Base-by-base conservation (phyloP, 2,797 vertebrate species). In the Takifugu rubripes region DNA sequence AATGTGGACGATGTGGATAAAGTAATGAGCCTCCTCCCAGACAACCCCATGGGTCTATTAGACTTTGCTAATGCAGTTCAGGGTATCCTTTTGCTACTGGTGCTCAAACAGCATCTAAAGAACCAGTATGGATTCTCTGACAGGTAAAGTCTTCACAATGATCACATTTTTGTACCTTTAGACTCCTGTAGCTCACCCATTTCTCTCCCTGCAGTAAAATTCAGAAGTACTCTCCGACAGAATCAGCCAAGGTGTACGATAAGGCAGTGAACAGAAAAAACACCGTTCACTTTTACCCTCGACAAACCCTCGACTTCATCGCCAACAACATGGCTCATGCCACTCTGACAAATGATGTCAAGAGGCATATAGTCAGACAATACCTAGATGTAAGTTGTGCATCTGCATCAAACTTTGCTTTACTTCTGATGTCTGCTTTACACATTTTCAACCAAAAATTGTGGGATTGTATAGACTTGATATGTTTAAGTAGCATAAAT, bases 61-160 rank as follows among this genome's bases (percentile, higher is more conserved):
- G 96, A 98, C 80, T 98, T 98, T 81, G 95, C 96, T 56, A 95
- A 94, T 51, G 94, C 97, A 25, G 98, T 97, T 74, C 96, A 99
- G 88, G 96, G 96, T 82, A 98, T 99, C 86, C 89, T 99, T 68
- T 77, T 99, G 72, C 92, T 99, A 61, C 71, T 99, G 68, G 96
- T 99, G 84, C 92, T 99, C 72, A 99, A 99, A 79, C 96, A 99
- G 78, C 96, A 99, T 91, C 89, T 99, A 52, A 99, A 99, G 87
- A 97, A 96, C 84, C 94, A 96, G 2, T 99, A 96, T 75, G 96
- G 96, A 77, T 98, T 99, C 86, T 98, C 96, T 63, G 96, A 99
- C 83, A 93, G 95, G 96, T 97, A 84, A 56, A 55, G 25, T 44
- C n/a, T 10, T 29, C 7, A 29, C 26, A 31, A 43, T 1, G 9